Evolutionary conservation across 2,888 invertebrate species (phyloP).

Genomic region (Stenolophus ochropezus): DNA sequence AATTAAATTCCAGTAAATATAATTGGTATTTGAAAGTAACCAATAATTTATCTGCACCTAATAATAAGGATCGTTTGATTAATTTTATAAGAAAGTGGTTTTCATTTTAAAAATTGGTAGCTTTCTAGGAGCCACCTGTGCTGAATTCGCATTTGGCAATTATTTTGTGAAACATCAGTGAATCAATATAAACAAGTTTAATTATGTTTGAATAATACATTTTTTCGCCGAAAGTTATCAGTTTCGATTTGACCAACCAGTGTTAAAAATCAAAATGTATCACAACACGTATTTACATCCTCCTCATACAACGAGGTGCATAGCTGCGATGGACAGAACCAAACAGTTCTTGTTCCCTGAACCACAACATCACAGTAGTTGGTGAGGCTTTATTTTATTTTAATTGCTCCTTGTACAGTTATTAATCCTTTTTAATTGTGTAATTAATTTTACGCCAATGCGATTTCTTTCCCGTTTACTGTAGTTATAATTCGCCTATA

Average conservation of each 20-base stretch:
- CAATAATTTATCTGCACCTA: neutral
- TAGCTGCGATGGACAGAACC: constrained; percentile 32
- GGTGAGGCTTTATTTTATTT: constrained; percentile 55
- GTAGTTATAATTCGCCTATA: neutral
- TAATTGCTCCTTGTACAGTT: constrained; percentile 48
- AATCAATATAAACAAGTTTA: neutral
- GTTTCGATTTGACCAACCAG: constrained; percentile 27
- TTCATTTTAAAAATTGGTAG: neutral
- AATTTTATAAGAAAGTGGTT: constrained; percentile 25
- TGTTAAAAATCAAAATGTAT: constrained; percentile 67
- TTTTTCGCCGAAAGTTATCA: neutral
- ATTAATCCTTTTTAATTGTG: constrained; percentile 51
- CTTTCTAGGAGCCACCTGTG: constrained; percentile 3
- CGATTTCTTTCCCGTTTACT: constrained; percentile 18
- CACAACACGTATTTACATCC: constrained; percentile 72
- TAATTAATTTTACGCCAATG: constrained; percentile 42
- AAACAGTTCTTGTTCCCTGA: constrained; percentile 50
- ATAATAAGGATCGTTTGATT: constrained; percentile 13
- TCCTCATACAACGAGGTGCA: constrained; percentile 63
- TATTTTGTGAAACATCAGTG: constrained; percentile 12
- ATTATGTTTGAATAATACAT: constrained; percentile 19
- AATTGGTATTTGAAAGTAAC: constrained; percentile 27
- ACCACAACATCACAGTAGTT: constrained; percentile 54
- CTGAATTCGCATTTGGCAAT: constrained; percentile 12
- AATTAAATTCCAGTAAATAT: constrained; percentile 8